phyloP scores from a whole-genome alignment of 2,888 invertebrate species.

The Plagiodera versicolora region DNA sequence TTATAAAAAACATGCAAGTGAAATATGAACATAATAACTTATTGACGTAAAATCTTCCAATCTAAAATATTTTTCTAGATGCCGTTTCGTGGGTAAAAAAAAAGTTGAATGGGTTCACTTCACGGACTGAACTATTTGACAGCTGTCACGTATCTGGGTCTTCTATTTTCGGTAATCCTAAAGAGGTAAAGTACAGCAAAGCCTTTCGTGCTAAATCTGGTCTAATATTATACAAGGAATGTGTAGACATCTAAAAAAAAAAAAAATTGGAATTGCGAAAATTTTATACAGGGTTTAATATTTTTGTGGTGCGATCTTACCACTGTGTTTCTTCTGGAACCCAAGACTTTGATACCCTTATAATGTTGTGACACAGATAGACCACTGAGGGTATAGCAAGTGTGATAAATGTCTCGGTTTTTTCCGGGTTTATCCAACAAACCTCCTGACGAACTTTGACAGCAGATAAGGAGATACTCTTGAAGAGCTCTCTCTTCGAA shows the following conservation, averaged over 20 bases:
- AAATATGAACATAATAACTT: too few relatives aligned
- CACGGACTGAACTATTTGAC: neutral
- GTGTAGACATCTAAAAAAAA: slow-evolving; percentile 63
- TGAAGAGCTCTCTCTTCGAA: slow-evolving; percentile 89
- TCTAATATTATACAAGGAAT: slow-evolving; percentile 83
- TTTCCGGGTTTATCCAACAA: slow-evolving; percentile 96
- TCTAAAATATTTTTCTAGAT: slow-evolving; percentile 8
- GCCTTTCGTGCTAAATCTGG: slow-evolving; percentile 64
- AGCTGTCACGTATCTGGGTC: slow-evolving; percentile 20
- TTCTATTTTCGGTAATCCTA: slow-evolving; percentile 23
- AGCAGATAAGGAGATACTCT: slow-evolving; percentile 92
- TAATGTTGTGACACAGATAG: slow-evolving; percentile 87
- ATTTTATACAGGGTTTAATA: too few relatives aligned
- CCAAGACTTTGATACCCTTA: slow-evolving; percentile 62
- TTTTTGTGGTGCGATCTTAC: too few relatives aligned
- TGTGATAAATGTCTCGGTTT: slow-evolving; percentile 91
- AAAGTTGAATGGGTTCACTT: neutral
- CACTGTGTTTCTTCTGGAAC: slow-evolving; percentile 70
- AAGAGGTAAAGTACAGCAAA: slow-evolving; percentile 54
- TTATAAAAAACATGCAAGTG: too few relatives aligned
- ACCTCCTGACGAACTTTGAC: slow-evolving; percentile 86
- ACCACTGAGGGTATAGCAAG: slow-evolving; percentile 95
- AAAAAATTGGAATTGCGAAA: neutral
- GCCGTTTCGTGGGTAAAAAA: neutral
- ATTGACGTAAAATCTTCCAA: neutral